Evolutionary conservation across 64 coral and sea anemone species (phyloP), one percentile per base, ranked within the genome.

Genomic region (Porites lutea): DNA sequence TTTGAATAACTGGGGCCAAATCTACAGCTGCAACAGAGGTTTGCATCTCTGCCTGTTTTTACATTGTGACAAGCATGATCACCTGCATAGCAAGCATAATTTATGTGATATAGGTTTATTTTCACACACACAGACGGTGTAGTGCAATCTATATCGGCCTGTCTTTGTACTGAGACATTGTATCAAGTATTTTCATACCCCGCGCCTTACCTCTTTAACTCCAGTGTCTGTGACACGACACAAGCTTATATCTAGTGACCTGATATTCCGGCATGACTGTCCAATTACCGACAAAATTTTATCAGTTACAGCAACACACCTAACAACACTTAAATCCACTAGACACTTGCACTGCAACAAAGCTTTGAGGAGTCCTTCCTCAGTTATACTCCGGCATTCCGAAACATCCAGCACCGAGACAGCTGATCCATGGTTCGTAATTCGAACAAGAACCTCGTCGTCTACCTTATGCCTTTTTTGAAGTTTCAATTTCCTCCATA

Each of bases 151-250:
- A 1, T 37, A 37, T 37, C 27, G 27, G 27, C 27, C 27, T 37
- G 27, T 37, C 27, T 37, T 37, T 37, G 27, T 37, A 37, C 27
- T 37, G 27, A 37, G 27, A 37, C 27, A 37, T 37, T 37, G 27
- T 37, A 37, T 37, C 27, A 37, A 37, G 27, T 37, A 37, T 37
- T 37, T 37, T 37, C 27, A 37, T 37, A 37, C 27, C 27, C 27
- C 27, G 27, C 27, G 27, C 27, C 8, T 16, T 51, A 98, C 97
- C 97, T 93, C 93, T 59, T 83, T 51, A 47, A 98, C 91, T 4
- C 97, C 97, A 20, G 37, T 6, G 66, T 99, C 97, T 74, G 91
- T 94, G 18, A 99, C 71, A 59, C 57, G 50, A 18, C 94, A 99
- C 83, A 96, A 87, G 20, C 82, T 96, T 27, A 99, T 89, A 79